phyloP scores from a whole-genome alignment of 2,113 vertebrate genomes.

The Podocnemis expansa region DNA sequence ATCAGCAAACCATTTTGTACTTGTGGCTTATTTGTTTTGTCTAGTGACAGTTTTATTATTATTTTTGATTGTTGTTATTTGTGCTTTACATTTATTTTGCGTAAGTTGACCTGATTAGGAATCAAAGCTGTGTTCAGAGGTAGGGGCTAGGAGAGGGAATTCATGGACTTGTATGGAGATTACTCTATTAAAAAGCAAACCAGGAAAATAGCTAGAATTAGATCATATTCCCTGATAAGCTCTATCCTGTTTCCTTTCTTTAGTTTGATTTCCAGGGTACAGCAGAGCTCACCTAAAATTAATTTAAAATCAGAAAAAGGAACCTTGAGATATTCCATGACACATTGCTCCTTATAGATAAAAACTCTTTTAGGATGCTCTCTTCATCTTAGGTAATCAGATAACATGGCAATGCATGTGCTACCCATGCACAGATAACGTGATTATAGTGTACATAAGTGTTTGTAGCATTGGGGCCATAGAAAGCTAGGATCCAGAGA shows the following conservation, averaged over 20 bases:
- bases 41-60: slow-evolving; percentile 43
- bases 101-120: slow-evolving; percentile 16
- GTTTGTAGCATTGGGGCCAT: rapidly evolving
- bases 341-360: rapidly evolving
- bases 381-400: rapidly evolving
- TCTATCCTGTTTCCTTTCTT: rapidly evolving
- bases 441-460: rapidly evolving
- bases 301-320: neutral
- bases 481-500: neutral
- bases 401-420: rapidly evolving
- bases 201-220: neutral
- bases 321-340: rapidly evolving
- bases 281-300: neutral
- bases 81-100: slow-evolving; percentile 30
- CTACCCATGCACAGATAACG: neutral
- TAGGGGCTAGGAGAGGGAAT: neutral
- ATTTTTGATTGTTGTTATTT: slow-evolving; percentile 63
- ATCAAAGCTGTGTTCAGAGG: neutral
- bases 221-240: neutral
- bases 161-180: neutral
- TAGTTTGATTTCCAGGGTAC: neutral
- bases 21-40: slow-evolving; percentile 32
- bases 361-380: rapidly evolving
- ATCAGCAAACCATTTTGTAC: neutral
- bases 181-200: neutral